These are phyloP conservation scores for Phoxinus phoxinus DNA, from an alignment of 2,113 vertebrate species.

Conservation along the genomic window DNA sequence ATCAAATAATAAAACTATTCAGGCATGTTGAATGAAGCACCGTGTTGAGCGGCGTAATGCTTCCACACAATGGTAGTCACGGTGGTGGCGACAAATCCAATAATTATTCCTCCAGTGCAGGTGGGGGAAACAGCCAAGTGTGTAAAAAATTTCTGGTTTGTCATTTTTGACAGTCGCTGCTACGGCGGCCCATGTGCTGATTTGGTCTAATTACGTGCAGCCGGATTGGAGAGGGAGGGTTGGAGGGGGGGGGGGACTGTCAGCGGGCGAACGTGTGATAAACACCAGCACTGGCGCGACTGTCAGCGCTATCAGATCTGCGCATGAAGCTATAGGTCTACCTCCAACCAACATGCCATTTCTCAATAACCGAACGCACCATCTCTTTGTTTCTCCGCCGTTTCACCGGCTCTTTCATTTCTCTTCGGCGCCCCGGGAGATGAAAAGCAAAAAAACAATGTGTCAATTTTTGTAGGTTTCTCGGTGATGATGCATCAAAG, in stretches of 20 bases:
- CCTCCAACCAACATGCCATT: conserved; percentile 67
- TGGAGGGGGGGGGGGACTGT: conserved; percentile 66
- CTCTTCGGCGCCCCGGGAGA: conserved; percentile 58
- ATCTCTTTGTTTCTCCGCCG: conserved; percentile 72
- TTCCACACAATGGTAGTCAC: conserved; percentile 60
- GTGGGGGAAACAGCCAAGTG: conserved; percentile 68
- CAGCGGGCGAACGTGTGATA: conserved; percentile 79
- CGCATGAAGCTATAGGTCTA: conserved; percentile 64
- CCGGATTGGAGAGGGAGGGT: conserved; percentile 67
- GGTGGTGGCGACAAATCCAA: conserved; percentile 78
- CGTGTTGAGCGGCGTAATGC: conserved; percentile 28
- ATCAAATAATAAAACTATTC: not conserved
- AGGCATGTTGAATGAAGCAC: conserved; percentile 35
- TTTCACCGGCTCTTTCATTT: conserved; percentile 58
- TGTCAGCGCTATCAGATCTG: conserved; percentile 77
- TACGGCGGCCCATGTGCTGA: conserved; percentile 80
- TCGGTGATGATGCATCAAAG: conserved; percentile 46
- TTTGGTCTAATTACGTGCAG: conserved; percentile 83
- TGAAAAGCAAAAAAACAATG: conserved; percentile 47
- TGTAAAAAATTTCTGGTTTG: conserved; percentile 79
- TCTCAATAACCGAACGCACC: conserved; percentile 72
- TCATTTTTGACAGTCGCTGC: conserved; percentile 82
- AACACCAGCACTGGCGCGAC: conserved; percentile 78
- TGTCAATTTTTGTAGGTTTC: conserved; percentile 56
- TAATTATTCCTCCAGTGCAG: conserved; percentile 77